Base-by-base conservation (phyloP, 1,140 invertebrate genomes). In the Caenorhabditis inopinata region DNA sequence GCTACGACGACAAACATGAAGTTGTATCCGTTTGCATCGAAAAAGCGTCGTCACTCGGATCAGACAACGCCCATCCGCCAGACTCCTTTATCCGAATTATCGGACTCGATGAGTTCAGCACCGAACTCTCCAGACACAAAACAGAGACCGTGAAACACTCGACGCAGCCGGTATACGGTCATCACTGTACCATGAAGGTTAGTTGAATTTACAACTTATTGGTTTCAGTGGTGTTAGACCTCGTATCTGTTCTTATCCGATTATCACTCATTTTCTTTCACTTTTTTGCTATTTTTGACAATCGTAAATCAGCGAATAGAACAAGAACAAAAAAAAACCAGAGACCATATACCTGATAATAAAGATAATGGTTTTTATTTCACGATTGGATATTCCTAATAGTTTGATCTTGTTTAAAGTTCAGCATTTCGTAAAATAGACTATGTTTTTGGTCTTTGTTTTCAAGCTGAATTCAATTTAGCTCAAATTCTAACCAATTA, bases 1-100 rank as follows among this genome's bases (percentile, higher is more conserved):
- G 49, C 38, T 78, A 78, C 38, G 76, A 78, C 14, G 49, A 78
- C 21, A 53, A 78, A 9, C 76, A 78, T 11, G 53, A 78, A 45
- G 32, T 32, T 25, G 51, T 78, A 3, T 58, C 76, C 4, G 45
- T 78, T n/a, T 42, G 35, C 18, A 68, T 78, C 16, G 76, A 78
- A 16, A 78, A 78, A 14, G 76, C 49, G 25, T 78, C 76, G 1
- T 53, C 49, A 21, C 49, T 78, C 16, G 76, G 76, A 38, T 68
- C 58, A 25, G 76, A 78, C 29, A 78, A 62, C n/a, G 25, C 32
- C 25, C 49, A 78, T 38, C 76, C 76, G 2, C 76, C 76, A 78
- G 76, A 78, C 47, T 58, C 76, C 5, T 78, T 78, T 29, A 49
- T 78, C 32, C 62, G 53, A 47, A 62, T 78, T 16, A 45, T 38